Evolutionary conservation across 1,140 invertebrate genomes (phyloP).

Genomic region (Coptotermes formosanus): DNA sequence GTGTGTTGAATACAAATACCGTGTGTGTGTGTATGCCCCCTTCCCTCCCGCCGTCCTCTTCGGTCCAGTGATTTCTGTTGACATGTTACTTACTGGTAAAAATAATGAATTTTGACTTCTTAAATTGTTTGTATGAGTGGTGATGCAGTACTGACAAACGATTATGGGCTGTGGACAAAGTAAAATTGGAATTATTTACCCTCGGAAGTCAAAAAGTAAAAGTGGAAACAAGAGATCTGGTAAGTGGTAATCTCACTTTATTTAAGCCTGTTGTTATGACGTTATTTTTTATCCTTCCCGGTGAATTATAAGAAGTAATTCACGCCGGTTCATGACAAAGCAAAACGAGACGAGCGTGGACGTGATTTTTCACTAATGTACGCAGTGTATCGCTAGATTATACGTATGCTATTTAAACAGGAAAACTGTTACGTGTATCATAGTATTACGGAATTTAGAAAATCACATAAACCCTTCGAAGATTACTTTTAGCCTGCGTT

Average conservation of each 20-base stretch:
- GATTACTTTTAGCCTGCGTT: too few species aligned
- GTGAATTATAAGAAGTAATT: too few species aligned
- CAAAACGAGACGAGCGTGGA: too few species aligned
- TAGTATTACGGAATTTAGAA: too few species aligned
- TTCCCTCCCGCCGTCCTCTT: background rate
- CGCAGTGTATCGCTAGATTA: too few species aligned
- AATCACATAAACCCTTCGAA: too few species aligned
- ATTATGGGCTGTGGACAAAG: conserved; percentile 60
- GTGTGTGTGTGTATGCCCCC: background rate
- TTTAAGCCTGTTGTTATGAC: too few species aligned
- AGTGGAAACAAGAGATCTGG: conserved; percentile 52
- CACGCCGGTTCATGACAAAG: too few species aligned
- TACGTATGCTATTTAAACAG: too few species aligned
- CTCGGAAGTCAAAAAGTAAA: conserved; percentile 56
- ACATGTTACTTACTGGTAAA: background rate
- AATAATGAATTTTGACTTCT: background rate
- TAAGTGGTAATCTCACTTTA: conserved; percentile 33
- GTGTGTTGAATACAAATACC: background rate
- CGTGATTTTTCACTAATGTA: too few species aligned
- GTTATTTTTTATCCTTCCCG: too few species aligned
- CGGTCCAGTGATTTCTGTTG: background rate
- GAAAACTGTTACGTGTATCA: too few species aligned
- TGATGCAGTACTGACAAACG: background rate
- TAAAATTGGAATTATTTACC: conserved; percentile 57
- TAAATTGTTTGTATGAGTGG: background rate